phyloP scores from a whole-genome alignment of 1,140 invertebrate genomes.

The Chlorops oryzae region DNA sequence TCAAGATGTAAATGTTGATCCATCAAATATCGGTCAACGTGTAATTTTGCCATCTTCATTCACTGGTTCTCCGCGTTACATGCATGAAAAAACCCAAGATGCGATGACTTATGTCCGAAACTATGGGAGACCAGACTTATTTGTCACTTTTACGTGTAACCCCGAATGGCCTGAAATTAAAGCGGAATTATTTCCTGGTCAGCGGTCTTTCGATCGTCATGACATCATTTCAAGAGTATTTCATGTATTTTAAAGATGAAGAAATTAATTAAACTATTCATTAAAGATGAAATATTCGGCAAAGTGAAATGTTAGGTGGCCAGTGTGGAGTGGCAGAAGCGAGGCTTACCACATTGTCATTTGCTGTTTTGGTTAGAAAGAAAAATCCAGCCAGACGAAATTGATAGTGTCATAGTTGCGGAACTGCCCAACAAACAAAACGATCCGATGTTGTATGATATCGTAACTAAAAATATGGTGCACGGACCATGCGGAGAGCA shows the following conservation, averaged over 20 bases:
- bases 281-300: too few species aligned
- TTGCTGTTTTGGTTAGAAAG: too few species aligned
- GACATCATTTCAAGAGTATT: neutral
- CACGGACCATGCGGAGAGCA: neutral
- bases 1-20: slow-evolving; percentile 10
- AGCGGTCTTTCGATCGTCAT: neutral
- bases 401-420: too few species aligned
- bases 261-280: neutral
- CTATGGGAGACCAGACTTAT: slow-evolving; percentile 6
- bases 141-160: slow-evolving; percentile 15
- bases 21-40: slow-evolving; percentile 4
- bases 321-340: too few species aligned
- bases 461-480: slow-evolving; percentile 1
- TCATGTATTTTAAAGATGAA: neutral
- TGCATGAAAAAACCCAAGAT: slow-evolving; percentile 14
- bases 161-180: slow-evolving; percentile 11
- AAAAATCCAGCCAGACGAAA: too few species aligned
- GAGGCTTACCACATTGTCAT: too few species aligned
- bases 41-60: slow-evolving; percentile 9
- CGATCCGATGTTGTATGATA: too few species aligned
- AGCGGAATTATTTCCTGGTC: neutral
- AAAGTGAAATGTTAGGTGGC: too few species aligned
- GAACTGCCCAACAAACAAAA: too few species aligned
- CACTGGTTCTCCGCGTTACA: slow-evolving; percentile 1
- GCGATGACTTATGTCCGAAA: slow-evolving; percentile 8